Percentiles rank a stretch among this genome's conserved stretches.
Evolutionary conservation across 2,888 invertebrate species (phyloP).

Genomic region (Dryadula phaetusa): DNA sequence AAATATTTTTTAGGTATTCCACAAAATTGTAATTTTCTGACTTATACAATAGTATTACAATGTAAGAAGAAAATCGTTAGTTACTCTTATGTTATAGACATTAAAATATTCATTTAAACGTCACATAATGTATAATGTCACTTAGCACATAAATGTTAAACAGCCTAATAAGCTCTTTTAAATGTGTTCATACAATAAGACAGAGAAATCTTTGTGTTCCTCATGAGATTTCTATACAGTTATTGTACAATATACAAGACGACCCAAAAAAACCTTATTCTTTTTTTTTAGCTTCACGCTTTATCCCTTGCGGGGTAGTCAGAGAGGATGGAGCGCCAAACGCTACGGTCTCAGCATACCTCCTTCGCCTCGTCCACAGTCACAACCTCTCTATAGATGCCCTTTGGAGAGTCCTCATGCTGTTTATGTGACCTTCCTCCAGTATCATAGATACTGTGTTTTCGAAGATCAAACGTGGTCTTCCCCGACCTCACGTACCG

Average conservation of each 20-base stretch:
- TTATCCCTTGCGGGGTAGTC: too few relatives aligned
- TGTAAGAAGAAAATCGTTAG: neutral
- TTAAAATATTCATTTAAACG: neutral
- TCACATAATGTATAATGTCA: neutral
- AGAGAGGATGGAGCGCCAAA: too few relatives aligned
- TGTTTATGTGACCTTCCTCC: too few relatives aligned
- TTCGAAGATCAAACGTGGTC: too few relatives aligned
- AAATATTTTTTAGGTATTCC: neutral
- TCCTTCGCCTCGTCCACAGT: too few relatives aligned
- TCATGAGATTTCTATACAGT: neutral
- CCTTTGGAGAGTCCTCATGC: too few relatives aligned
- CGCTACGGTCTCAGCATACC: too few relatives aligned
- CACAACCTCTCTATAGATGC: too few relatives aligned
- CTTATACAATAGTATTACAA: neutral
- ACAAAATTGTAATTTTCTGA: neutral
- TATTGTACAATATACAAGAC: neutral
- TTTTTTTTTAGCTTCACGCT: too few relatives aligned
- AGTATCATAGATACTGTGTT: too few relatives aligned
- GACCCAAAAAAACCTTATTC: too few relatives aligned
- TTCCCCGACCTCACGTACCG: too few relatives aligned
- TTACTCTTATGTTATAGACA: neutral
- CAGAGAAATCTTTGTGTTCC: neutral
- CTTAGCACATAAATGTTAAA: neutral
- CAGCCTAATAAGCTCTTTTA: neutral
- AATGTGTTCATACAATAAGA: neutral